Evolutionary conservation across 2,113 vertebrate species (phyloP).

Genomic region (Ptychochromis oligacanthus): DNA sequence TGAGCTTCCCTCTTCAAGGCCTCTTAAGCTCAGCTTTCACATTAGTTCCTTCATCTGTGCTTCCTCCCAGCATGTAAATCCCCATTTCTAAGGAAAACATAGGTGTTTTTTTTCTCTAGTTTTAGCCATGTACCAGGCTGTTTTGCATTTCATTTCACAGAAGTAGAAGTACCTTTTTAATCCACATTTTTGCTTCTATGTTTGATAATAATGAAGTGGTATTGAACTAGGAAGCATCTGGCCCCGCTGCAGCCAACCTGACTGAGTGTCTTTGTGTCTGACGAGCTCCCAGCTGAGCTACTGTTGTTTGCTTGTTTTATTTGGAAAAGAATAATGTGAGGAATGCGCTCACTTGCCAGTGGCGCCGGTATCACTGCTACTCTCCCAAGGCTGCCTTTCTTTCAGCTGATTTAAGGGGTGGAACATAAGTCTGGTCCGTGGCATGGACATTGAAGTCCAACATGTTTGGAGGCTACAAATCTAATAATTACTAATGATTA

Average conservation of each 20-base stretch:
- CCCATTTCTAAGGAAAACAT: constrained; percentile 26
- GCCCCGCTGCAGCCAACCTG: not conserved
- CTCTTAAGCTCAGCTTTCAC: constrained; percentile 52
- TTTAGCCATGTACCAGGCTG: not conserved
- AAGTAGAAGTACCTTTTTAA: not conserved
- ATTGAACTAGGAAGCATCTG: not conserved
- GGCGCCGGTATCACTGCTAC: constrained; percentile 20
- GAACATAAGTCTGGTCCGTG: constrained; percentile 33
- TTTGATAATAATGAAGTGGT: not conserved
- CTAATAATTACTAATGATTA: not conserved
- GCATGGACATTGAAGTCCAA: constrained; percentile 11
- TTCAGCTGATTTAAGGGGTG: constrained; percentile 32
- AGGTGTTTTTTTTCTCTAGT: not conserved
- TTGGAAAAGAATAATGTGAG: constrained; percentile 37
- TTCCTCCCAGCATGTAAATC: constrained; percentile 40
- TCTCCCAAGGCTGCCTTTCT: constrained; percentile 22
- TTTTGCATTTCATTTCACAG: not conserved
- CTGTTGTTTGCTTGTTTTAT: constrained; percentile 44
- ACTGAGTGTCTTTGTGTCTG: not conserved
- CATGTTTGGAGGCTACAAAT: constrained; percentile 22
- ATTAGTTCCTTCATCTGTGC: constrained; percentile 25
- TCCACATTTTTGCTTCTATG: not conserved
- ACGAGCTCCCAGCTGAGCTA: not conserved
- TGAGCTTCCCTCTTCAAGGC: constrained; percentile 52
- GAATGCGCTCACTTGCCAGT: constrained; percentile 25